Evolutionary conservation across 37 sponge, comb jelly and placozoan genomes (phyloP).

Genomic region (Mnemiopsis leidyi): DNA sequence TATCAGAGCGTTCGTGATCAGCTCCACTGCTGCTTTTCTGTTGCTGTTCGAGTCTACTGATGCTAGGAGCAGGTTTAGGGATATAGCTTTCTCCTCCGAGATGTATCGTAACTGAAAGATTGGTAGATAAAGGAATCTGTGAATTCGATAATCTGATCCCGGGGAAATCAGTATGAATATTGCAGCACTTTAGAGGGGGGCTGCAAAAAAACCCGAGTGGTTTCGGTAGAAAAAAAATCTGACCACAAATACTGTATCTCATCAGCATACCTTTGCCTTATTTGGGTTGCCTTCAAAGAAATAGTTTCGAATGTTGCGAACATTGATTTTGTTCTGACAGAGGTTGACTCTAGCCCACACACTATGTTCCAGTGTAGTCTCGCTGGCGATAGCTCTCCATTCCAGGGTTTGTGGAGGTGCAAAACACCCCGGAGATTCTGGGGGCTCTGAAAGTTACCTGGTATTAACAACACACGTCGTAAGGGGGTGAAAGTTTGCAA

Average conservation of each 20-base stretch:
- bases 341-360: background rate
- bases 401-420: conserved; percentile 15
- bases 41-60: background rate
- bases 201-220: background rate
- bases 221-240: too few relatives aligned
- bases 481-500: too few relatives aligned
- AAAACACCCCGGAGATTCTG: background rate
- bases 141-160: too few relatives aligned
- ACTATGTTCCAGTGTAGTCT: background rate
- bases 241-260: too few relatives aligned
- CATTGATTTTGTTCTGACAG: conserved; percentile 27
- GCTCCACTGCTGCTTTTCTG: background rate
- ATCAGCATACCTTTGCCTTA: background rate
- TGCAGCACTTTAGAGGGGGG: background rate
- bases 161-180: background rate
- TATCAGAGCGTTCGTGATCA: background rate
- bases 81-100: conserved; percentile 6
- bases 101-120: conserved; percentile 59
- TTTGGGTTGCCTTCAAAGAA: conserved; percentile 21
- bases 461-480: too few relatives aligned
- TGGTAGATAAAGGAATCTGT: background rate
- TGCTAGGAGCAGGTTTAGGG: conserved; percentile 8
- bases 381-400: background rate
- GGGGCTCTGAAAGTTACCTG: conserved; percentile 50
- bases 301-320: conserved; percentile 33